A percentile compares a stretch with the other conserved stretches of the same genome.
These are phyloP conservation scores for Hippolais icterina DNA, from an alignment of 2,113 vertebrate genomes.

Conservation along the genomic window DNA sequence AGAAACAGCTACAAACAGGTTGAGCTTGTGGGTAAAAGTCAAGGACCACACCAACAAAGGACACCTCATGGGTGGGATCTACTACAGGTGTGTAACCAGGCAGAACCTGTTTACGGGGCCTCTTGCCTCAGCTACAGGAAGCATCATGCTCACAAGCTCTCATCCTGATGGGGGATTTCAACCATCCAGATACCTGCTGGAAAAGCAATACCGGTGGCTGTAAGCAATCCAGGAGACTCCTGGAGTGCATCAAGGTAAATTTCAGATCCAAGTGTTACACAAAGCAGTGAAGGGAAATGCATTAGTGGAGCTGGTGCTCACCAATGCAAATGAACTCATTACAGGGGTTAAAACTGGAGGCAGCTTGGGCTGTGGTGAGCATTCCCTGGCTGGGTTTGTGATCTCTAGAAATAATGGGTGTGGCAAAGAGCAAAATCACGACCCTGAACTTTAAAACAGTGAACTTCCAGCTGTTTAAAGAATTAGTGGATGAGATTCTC, in stretches of 20 bases:
- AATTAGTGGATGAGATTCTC: background rate
- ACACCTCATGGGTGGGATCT: background rate
- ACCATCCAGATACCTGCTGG: background rate
- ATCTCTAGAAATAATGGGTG: background rate
- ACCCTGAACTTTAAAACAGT: background rate
- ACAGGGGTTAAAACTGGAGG: background rate
- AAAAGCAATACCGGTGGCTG: background rate
- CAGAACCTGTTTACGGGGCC: no score
- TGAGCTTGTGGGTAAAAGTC: background rate
- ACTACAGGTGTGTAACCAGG: background rate
- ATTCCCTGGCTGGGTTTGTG: background rate
- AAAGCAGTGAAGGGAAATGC: background rate
- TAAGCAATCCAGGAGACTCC: background rate
- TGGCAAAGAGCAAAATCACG: background rate
- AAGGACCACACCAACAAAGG: background rate
- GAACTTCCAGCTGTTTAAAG: background rate
- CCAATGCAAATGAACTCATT: background rate
- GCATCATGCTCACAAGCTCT: fast-evolving
- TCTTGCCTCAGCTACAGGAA: background rate
- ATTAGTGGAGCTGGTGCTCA: background rate
- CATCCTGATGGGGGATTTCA: background rate
- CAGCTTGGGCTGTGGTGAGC: background rate
- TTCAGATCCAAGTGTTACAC: background rate
- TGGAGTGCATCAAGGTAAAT: background rate
- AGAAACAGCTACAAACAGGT: background rate